A percentile compares a stretch with the other conserved stretches of the same genome.
Evolutionary conservation across 1,140 invertebrate genomes (phyloP).

Genomic region (Planococcus citri): DNA sequence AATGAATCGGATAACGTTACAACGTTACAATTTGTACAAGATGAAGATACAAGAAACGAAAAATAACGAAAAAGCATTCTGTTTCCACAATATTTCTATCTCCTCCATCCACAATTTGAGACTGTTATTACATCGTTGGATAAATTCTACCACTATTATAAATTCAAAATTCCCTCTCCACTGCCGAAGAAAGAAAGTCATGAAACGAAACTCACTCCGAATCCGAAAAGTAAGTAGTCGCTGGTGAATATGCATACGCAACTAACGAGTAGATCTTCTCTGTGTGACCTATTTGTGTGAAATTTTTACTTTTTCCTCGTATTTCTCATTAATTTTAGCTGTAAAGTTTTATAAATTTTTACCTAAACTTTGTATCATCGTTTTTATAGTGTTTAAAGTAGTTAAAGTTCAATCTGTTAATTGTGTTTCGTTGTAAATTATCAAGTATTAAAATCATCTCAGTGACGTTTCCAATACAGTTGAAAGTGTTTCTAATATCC

Average conservation of each 20-base stretch:
- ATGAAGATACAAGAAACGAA: no score
- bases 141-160: background rate
- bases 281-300: background rate
- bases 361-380: background rate
- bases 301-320: background rate
- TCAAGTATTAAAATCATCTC: background rate
- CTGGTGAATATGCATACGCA: background rate
- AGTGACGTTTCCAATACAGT: background rate
- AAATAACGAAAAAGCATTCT: no score
- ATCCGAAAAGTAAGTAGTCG: background rate
- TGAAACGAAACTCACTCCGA: background rate
- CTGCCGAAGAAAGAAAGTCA: background rate
- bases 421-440: background rate
- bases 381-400: background rate
- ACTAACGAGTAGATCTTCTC: background rate
- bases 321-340: background rate
- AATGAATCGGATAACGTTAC: no score
- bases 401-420: background rate
- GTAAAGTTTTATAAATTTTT: no score
- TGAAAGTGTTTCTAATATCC: no score
- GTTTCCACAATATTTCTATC: no score
- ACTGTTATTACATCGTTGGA: no score
- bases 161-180: background rate
- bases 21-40: no score
- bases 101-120: background rate